Percentiles rank a stretch among this genome's conserved stretches.
These are phyloP conservation scores for Monoplex corrugatus DNA, from an alignment of 2,888 invertebrate genomes.

Conservation along the genomic window DNA sequence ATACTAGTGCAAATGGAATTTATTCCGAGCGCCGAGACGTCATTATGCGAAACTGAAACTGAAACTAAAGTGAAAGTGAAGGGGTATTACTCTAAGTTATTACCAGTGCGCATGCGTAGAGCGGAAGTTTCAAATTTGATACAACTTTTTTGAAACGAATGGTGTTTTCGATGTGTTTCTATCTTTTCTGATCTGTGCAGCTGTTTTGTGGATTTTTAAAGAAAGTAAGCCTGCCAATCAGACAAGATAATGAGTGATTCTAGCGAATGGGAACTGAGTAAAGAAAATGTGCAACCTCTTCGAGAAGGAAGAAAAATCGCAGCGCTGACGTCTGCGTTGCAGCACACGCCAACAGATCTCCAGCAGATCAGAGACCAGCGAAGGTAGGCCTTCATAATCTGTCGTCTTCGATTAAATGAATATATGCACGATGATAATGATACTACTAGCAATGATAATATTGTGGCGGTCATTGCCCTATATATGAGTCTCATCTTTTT, in stretches of 20 bases:
- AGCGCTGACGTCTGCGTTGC: conserved; percentile 89
- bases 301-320: conserved; percentile 92
- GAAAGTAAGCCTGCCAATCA: not conserved
- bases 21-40: too few species aligned
- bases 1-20: too few species aligned
- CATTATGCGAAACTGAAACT: too few species aligned
- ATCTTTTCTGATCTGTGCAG: not conserved
- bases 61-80: too few species aligned
- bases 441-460: too few species aligned
- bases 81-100: too few species aligned
- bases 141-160: conserved; percentile 23
- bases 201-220: not conserved
- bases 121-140: conserved; percentile 41
- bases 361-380: conserved; percentile 86
- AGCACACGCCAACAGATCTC: conserved; percentile 65
- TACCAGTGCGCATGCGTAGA: conserved; percentile 54
- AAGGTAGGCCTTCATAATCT: conserved; percentile 60
- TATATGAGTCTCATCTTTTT: not conserved
- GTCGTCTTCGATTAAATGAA: not conserved
- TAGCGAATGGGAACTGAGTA: conserved; percentile 84
- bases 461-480: not conserved
- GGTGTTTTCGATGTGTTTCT: not conserved
- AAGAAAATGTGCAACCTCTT: conserved; percentile 97
- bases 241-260: conserved; percentile 36
- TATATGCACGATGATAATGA: too few species aligned